Conservation (phyloP, 2,888 invertebrate species). For the Eupithecia pulchellata region DNA sequence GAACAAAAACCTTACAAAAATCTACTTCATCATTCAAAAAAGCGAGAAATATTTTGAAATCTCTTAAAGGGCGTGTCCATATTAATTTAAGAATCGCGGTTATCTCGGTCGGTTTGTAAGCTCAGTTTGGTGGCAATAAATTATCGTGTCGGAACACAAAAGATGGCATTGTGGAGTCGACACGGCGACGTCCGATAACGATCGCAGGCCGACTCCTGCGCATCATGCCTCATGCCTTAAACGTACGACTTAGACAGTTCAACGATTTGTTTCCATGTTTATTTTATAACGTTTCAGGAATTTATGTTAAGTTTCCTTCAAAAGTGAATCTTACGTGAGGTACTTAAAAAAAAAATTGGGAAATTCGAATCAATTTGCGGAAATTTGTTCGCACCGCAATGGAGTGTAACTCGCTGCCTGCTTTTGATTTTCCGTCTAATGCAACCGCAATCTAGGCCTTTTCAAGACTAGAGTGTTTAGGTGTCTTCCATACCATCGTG, state of each 20-base stretch:
- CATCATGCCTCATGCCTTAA: conserved; percentile 44
- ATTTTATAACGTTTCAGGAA: conserved; percentile 22
- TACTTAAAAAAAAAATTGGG: neutral
- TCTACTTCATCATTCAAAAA: conserved; percentile 17
- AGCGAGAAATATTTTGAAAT: conserved; percentile 44
- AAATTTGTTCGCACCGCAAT: too few relatives aligned
- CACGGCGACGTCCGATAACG: conserved; percentile 79
- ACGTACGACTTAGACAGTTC: conserved; percentile 37
- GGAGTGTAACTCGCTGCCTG: too few relatives aligned
- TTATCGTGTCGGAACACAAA: conserved; percentile 81
- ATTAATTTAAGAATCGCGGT: conserved; percentile 68
- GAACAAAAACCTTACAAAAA: conserved; percentile 6
- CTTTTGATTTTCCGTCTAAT: too few relatives aligned
- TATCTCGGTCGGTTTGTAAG: conserved; percentile 71
- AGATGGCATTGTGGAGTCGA: conserved; percentile 80
- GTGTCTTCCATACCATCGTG: too few relatives aligned
- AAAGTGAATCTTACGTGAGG: neutral
- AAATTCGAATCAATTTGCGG: too few relatives aligned
- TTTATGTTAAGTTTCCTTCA: neutral
- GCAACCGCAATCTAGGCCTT: too few relatives aligned
- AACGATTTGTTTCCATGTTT: conserved; percentile 34
- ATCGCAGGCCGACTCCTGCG: conserved; percentile 60
- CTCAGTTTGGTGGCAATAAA: conserved; percentile 78
- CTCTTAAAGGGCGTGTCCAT: conserved; percentile 55
- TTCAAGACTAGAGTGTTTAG: too few relatives aligned